Evolutionary conservation across 2,888 invertebrate species (phyloP).

Genomic region (Limenitis camilla): DNA sequence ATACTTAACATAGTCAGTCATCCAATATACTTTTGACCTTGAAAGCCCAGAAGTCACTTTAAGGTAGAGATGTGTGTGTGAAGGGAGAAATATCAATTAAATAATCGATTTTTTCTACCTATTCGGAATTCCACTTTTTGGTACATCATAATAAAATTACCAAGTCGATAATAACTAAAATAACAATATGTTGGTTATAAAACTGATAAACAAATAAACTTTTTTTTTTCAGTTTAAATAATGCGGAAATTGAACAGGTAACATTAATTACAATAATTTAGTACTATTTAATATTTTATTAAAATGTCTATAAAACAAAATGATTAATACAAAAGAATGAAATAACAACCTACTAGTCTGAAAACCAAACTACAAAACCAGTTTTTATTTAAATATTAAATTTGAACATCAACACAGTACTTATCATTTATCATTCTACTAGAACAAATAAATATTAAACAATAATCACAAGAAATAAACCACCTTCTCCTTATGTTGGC

Average conservation of each 20-base stretch:
- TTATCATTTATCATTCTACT: too few species aligned
- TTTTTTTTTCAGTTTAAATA: not conserved
- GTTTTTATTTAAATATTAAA: not conserved
- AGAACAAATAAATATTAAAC: too few species aligned
- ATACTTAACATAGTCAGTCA: too few species aligned
- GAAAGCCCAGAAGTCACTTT: too few species aligned
- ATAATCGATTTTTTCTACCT: too few species aligned
- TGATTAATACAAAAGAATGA: not conserved
- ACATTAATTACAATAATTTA: not conserved
- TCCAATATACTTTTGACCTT: too few species aligned
- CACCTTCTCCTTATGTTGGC: too few species aligned
- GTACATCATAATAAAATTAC: not conserved
- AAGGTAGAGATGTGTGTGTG: too few species aligned
- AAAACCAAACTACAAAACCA: not conserved
- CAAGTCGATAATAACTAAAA: not conserved
- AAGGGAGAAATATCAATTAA: too few species aligned
- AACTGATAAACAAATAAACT: too few species aligned
- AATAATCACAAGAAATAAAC: too few species aligned
- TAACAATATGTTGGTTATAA: too few species aligned
- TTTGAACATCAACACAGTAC: not conserved
- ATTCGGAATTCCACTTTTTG: not conserved
- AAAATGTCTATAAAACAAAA: not conserved
- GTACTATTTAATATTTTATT: not conserved
- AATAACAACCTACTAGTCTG: not conserved
- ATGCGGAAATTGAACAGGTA: not conserved